These are phyloP conservation scores for Macrobrachium rosenbergii DNA, from an alignment of 1,140 invertebrate species.

Conservation along the genomic window DNA sequence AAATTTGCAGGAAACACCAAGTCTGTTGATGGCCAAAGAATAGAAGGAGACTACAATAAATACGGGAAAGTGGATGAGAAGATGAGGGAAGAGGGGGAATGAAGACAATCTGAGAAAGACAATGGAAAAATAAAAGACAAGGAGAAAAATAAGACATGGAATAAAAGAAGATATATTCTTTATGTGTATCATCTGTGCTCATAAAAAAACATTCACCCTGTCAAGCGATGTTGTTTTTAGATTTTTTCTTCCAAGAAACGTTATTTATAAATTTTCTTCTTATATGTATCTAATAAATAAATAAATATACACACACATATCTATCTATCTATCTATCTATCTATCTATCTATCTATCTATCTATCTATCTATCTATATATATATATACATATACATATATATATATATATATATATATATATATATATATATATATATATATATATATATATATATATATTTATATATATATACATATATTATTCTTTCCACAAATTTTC, in stretches of 20 bases:
- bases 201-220: not conserved
- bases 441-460: slow-evolving; percentile 12
- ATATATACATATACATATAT: not conserved
- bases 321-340: slow-evolving; percentile 35
- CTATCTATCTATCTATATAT: slow-evolving; percentile 27
- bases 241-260: not conserved
- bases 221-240: not conserved
- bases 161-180: not conserved
- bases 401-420: too few species aligned
- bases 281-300: not conserved
- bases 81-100: not conserved
- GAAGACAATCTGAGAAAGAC: not conserved
- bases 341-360: slow-evolving; percentile 34
- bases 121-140: not conserved
- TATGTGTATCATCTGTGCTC: not conserved
- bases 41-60: not conserved
- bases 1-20: not conserved
- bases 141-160: not conserved
- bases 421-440: not conserved
- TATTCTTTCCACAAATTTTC: not conserved
- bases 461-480: too few species aligned
- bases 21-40: too few species aligned
- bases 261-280: not conserved
- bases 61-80: not conserved
- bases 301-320: slow-evolving; percentile 23